Evolutionary conservation across 2,888 invertebrate species (phyloP).

Genomic region (Ischnura elegans): DNA sequence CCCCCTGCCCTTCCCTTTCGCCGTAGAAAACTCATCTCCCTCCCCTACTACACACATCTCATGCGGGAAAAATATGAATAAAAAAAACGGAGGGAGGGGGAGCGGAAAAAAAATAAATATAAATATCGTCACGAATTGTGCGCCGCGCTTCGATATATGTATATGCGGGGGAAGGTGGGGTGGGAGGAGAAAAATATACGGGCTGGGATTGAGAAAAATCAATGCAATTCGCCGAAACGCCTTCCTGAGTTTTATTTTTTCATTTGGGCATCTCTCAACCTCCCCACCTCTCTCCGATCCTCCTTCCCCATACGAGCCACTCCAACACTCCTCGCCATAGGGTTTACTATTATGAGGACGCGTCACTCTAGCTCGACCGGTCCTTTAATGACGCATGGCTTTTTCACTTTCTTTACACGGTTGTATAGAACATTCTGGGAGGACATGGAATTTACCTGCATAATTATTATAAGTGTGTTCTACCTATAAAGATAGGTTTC

Average conservation of each 20-base stretch:
- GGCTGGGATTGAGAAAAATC: conserved; percentile 52
- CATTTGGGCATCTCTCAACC: background rate
- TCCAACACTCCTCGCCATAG: background rate
- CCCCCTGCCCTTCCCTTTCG: too few species aligned
- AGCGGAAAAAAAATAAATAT: conserved; percentile 9
- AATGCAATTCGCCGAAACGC: conserved; percentile 64
- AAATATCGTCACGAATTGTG: conserved; percentile 16
- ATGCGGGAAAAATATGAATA: background rate
- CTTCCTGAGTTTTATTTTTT: conserved; percentile 48
- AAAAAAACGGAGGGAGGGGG: too few species aligned
- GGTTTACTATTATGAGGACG: too few species aligned
- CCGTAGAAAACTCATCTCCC: background rate
- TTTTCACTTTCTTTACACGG: too few species aligned
- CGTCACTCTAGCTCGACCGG: too few species aligned
- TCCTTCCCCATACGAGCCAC: background rate
- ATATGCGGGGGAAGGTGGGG: background rate
- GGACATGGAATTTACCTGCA: too few species aligned
- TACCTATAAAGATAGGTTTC: too few species aligned
- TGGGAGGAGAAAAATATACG: background rate
- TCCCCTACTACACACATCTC: background rate
- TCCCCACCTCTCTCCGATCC: background rate
- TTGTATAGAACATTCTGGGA: too few species aligned
- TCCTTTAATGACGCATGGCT: too few species aligned
- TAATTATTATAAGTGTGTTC: too few species aligned
- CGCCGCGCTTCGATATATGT: conserved; percentile 52